phyloP scores from a whole-genome alignment of 2,797 vertebrate genomes.

The Mus minutoides region DNA sequence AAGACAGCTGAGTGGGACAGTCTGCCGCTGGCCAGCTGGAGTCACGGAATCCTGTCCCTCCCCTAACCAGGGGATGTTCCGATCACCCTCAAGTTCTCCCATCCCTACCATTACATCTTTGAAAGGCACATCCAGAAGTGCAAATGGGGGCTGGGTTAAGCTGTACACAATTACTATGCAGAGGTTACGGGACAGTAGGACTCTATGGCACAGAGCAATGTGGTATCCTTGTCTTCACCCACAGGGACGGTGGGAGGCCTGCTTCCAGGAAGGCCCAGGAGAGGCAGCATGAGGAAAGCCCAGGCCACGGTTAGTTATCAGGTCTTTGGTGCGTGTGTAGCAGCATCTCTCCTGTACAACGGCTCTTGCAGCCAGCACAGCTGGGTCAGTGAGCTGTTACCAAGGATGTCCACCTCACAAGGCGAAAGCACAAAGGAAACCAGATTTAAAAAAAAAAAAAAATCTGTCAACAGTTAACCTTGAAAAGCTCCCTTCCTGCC shows the following conservation, averaged over 20 bases:
- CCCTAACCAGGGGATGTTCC: not conserved
- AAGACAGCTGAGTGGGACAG: constrained; percentile 39
- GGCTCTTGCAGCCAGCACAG: constrained; percentile 18
- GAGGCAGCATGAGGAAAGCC: not conserved
- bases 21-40: constrained; percentile 33
- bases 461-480: not conserved
- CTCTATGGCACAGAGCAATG: not conserved
- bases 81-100: not conserved
- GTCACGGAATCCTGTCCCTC: constrained; percentile 15
- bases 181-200: not conserved
- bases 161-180: constrained; percentile 8
- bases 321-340: constrained; percentile 87
- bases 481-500: not conserved
- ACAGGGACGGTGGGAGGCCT: not conserved
- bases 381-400: not conserved
- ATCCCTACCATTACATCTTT: constrained; percentile 53
- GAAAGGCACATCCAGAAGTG: constrained; percentile 68
- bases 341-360: constrained; percentile 80
- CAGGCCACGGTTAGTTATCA: constrained; percentile 70
- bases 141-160: not conserved
- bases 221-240: not conserved
- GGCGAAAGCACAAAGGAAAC: constrained; percentile 43
- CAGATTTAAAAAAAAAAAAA: constrained; percentile 30
- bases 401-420: not conserved
- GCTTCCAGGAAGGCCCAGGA: not conserved